Percentiles rank a stretch among this genome's conserved stretches.
These are phyloP conservation scores for Cryptus armator DNA, from an alignment of 2,888 invertebrate species.

Conservation along the genomic window DNA sequence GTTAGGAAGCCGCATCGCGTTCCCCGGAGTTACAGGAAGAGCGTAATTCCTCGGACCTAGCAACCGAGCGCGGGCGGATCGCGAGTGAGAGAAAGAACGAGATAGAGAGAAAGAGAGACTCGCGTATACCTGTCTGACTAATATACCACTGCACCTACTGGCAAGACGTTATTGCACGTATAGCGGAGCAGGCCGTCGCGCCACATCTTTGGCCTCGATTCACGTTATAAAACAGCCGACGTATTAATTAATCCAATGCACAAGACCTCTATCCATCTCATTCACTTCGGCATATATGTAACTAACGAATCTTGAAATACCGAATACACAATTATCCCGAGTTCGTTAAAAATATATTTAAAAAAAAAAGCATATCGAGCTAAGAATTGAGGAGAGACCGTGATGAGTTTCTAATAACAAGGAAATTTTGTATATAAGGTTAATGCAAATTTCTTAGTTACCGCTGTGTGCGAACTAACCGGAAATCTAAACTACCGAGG, in stretches of 20 bases:
- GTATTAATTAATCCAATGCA: conserved; percentile 61
- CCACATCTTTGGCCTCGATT: conserved; percentile 66
- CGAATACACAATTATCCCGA: conserved; percentile 17
- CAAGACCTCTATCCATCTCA: conserved; percentile 18
- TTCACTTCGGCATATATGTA: conserved; percentile 11
- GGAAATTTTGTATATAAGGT: too few species aligned
- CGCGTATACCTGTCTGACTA: conserved; percentile 38
- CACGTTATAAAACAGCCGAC: conserved; percentile 66
- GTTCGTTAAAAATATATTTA: neutral
- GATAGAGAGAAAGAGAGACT: neutral
- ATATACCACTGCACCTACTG: conserved; percentile 41
- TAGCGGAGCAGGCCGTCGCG: conserved; percentile 56
- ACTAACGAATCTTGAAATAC: conserved; percentile 49
- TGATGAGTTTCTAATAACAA: neutral
- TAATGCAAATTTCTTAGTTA: too few species aligned
- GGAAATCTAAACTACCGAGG: neutral
- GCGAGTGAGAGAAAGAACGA: conserved; percentile 2
- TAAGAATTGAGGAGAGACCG: neutral
- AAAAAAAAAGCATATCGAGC: neutral
- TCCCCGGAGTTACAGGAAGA: conserved; percentile 79
- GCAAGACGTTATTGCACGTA: conserved; percentile 39
- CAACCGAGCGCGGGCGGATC: conserved; percentile 69
- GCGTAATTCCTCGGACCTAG: conserved; percentile 79
- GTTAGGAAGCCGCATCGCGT: conserved; percentile 75
- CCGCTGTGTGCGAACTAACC: too few species aligned